Percentiles rank a stretch among this genome's conserved stretches.
phyloP scores from a whole-genome alignment of 1,140 invertebrate genomes.

The Drosophila burlai region DNA sequence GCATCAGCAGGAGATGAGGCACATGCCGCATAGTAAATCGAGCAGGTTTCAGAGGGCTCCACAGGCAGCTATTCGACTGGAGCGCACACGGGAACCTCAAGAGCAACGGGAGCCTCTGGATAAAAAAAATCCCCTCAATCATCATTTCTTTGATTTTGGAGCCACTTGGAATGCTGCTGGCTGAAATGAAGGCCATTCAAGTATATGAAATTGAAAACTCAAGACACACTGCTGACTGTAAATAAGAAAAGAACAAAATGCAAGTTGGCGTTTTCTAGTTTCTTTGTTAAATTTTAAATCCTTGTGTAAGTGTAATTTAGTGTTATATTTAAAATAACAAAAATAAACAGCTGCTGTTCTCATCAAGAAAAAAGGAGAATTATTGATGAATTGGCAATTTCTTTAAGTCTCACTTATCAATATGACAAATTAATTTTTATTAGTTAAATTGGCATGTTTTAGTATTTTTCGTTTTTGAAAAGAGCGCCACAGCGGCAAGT shows the following conservation, averaged over 20 bases:
- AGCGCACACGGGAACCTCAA: no score
- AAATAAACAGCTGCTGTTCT: background rate
- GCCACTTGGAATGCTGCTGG: background rate
- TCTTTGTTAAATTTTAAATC: background rate
- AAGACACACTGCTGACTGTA: no score
- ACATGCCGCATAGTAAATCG: conserved; percentile 1
- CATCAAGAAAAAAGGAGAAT: no score
- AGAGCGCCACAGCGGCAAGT: background rate
- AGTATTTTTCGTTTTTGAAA: no score
- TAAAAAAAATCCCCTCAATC: background rate
- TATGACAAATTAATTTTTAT: no score
- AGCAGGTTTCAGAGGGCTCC: conserved; percentile 46
- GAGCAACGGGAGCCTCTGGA: no score
- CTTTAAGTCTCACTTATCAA: no score
- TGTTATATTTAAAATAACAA: background rate
- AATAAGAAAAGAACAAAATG: no score
- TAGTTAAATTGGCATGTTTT: no score
- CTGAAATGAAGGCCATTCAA: background rate
- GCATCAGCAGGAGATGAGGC: conserved; percentile 18
- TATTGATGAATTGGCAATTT: no score
- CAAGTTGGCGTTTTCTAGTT: background rate
- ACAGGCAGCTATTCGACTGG: conserved; percentile 41
- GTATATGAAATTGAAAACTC: background rate
- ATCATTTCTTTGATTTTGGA: no score
- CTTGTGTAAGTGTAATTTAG: background rate